phyloP scores from a whole-genome alignment of 2,888 invertebrate species.

The Zygaena filipendulae region DNA sequence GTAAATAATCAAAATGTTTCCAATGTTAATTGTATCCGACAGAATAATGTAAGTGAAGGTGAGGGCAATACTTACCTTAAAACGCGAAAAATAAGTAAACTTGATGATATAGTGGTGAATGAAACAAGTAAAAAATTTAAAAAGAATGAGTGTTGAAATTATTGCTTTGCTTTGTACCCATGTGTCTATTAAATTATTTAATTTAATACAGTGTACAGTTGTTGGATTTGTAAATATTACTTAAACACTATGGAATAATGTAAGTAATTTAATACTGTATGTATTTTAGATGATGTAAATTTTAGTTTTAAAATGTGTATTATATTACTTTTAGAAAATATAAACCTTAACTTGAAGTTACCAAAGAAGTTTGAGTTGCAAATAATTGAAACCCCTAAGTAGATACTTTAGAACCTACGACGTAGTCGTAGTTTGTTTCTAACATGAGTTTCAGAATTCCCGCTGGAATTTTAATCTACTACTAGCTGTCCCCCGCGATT shows the following conservation, averaged over 20 bases:
- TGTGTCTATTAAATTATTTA: conserved; percentile 58
- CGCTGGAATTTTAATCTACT: too few relatives aligned
- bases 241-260: too few relatives aligned
- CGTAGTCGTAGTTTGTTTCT: too few relatives aligned
- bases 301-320: conserved; percentile 41
- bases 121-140: conserved; percentile 60
- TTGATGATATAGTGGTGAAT: conserved; percentile 50
- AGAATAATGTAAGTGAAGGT: conserved; percentile 51
- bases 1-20: conserved; percentile 61
- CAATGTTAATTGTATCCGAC: conserved; percentile 53
- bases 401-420: too few relatives aligned
- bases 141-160: conserved; percentile 55
- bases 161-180: conserved; percentile 38
- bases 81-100: conserved; percentile 47
- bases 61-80: conserved; percentile 53
- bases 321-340: conserved; percentile 56
- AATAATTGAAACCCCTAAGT: too few relatives aligned
- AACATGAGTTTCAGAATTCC: too few relatives aligned
- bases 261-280: conserved; percentile 56
- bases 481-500: too few relatives aligned
- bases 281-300: conserved; percentile 58
- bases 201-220: conserved; percentile 56
- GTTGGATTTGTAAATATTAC: conserved; percentile 61
- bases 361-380: too few relatives aligned
- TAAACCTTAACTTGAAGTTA: too few relatives aligned